Conservation (phyloP, 2,888 invertebrate species). For the Pycnomerus fuliginosus region DNA sequence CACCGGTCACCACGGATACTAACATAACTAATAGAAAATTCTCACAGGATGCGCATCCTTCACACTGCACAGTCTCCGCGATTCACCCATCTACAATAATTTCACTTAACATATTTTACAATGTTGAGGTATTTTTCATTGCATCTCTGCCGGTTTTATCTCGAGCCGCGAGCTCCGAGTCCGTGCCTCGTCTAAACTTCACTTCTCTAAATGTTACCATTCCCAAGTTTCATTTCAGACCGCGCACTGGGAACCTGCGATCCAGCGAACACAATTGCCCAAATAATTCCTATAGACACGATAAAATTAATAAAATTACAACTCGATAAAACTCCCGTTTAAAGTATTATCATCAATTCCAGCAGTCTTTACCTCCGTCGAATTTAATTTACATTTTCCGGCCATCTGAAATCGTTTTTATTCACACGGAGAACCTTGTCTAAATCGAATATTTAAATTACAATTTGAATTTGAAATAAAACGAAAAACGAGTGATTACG, state of each 20-base stretch:
- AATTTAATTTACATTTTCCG: no score
- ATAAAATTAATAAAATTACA: conserved; percentile 10
- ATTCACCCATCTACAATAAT: conserved; percentile 8
- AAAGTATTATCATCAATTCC: no score
- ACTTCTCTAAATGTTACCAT: no score
- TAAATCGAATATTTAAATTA: no score
- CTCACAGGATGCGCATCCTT: conserved; percentile 30
- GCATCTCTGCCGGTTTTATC: conserved; percentile 9
- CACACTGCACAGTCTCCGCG: conserved; percentile 34
- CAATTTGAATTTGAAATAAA: no score
- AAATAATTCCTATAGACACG: conserved; percentile 7
- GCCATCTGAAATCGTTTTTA: no score
- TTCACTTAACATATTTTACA: conserved; percentile 13
- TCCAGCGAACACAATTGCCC: conserved; percentile 2
- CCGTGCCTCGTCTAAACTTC: conserved; percentile 4
- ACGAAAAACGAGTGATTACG: no score
- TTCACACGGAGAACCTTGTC: no score
- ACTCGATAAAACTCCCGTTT: no score
- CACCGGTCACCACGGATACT: conserved; percentile 23
- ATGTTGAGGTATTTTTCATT: conserved; percentile 7
- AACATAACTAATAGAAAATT: conserved; percentile 19
- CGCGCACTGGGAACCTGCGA: conserved; percentile 3
- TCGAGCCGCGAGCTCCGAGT: no score
- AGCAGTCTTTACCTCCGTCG: no score
- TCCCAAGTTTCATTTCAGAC: conserved; percentile 5